phyloP scores from a whole-genome alignment of 2,113 vertebrate species.

The Struthio camelus region DNA sequence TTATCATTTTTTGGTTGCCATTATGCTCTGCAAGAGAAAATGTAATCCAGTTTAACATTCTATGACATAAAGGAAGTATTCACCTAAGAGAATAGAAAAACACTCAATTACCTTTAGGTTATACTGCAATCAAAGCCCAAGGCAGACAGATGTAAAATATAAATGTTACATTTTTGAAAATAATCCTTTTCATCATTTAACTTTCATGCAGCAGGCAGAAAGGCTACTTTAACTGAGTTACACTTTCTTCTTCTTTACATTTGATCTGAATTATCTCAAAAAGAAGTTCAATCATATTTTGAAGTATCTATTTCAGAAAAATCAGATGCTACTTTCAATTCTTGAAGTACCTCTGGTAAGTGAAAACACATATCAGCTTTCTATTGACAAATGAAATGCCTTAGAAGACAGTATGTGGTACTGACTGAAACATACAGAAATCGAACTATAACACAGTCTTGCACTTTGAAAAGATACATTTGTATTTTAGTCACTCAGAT shows the following conservation, averaged over 20 bases:
- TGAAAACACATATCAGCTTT: not conserved
- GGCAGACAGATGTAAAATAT: constrained; percentile 27
- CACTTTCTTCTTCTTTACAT: not conserved
- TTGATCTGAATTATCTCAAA: constrained; percentile 21
- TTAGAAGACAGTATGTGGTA: not conserved
- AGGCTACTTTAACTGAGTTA: not conserved
- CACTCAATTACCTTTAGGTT: not conserved
- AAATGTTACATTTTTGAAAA: not conserved
- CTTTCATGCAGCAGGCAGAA: not conserved
- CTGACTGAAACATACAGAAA: not conserved
- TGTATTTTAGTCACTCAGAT: not conserved
- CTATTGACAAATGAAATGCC: not conserved
- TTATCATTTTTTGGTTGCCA: not conserved
- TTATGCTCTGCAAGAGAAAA: constrained; percentile 34
- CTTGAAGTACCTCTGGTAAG: not conserved
- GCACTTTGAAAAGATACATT: not conserved
- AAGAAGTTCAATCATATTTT: constrained; percentile 7
- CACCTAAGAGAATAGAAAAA: not conserved
- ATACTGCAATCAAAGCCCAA: constrained; percentile 8
- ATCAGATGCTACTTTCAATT: not conserved
- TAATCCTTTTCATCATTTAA: not conserved
- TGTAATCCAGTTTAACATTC: constrained; percentile 14
- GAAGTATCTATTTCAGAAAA: constrained; percentile 16
- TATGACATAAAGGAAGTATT: not conserved
- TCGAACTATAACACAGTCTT: not conserved